These are phyloP conservation scores for Antedon mediterranea DNA, from an alignment of 53 echinoderm and acorn worm genomes.

Conservation along the genomic window DNA sequence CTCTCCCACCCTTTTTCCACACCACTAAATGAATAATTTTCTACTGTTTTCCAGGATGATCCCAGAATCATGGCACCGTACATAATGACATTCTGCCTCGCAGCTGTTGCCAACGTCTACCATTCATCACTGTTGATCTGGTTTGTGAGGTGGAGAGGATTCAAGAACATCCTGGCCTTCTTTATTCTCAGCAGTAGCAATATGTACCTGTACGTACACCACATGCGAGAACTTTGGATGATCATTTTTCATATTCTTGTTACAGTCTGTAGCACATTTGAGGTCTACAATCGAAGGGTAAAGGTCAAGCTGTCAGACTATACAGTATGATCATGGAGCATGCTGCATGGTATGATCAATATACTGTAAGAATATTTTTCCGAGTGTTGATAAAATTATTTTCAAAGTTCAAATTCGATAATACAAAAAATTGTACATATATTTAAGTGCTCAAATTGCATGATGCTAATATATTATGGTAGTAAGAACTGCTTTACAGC, in stretches of 20 bases:
- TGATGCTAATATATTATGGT: too few species aligned
- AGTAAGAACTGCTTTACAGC: too few species aligned
- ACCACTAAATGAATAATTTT: neutral
- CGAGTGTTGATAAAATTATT: too few species aligned
- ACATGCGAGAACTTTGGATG: conserved; percentile 37
- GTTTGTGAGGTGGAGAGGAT: conserved; percentile 17
- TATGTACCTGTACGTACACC: conserved; percentile 34
- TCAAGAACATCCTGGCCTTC: conserved; percentile 24
- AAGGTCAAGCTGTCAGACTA: conserved; percentile 53
- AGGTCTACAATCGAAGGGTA: conserved; percentile 25
- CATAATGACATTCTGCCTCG: conserved; percentile 23
- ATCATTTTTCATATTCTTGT: conserved; percentile 28
- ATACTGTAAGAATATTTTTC: too few species aligned
- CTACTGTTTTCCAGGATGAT: conserved; percentile 33
- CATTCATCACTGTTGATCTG: conserved; percentile 27
- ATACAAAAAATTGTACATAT: too few species aligned
- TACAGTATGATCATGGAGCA: too few species aligned
- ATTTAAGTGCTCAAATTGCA: too few species aligned
- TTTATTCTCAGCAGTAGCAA: conserved; percentile 17
- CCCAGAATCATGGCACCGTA: neutral
- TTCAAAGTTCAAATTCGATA: too few species aligned
- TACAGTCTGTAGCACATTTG: conserved; percentile 16
- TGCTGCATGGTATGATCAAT: too few species aligned
- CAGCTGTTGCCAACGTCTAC: conserved; percentile 16
- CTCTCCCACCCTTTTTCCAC: too few species aligned